These are phyloP conservation scores for Portunus trituberculatus DNA, from an alignment of 1,140 invertebrate species.

Conservation along the genomic window DNA sequence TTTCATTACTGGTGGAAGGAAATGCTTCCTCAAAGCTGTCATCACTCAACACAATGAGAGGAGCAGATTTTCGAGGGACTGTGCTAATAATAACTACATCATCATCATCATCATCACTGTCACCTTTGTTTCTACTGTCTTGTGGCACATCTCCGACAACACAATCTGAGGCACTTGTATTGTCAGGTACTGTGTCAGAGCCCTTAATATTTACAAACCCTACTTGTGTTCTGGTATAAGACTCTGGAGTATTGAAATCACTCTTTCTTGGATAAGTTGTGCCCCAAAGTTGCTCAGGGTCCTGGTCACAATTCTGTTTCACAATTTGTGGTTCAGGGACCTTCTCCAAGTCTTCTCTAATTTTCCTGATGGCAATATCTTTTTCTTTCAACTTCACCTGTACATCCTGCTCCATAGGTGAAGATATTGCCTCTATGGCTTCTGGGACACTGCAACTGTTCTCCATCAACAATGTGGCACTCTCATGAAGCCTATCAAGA, in stretches of 20 bases:
- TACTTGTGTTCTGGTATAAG: neutral
- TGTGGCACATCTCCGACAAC: neutral
- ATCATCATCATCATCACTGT: neutral
- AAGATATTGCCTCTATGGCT: conserved; percentile 32
- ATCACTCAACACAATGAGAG: conserved; percentile 55
- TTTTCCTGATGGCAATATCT: neutral
- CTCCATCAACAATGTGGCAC: conserved; percentile 33
- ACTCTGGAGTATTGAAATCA: neutral
- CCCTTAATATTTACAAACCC: neutral
- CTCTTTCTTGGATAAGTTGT: neutral
- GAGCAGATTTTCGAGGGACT: conserved; percentile 44
- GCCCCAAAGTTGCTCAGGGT: neutral
- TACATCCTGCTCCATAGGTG: conserved; percentile 7
- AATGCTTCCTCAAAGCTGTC: neutral
- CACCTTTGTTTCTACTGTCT: neutral
- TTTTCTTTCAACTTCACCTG: conserved; percentile 13
- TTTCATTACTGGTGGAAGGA: conserved; percentile 14
- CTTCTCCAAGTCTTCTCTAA: conserved; percentile 35
- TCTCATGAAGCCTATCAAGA: conserved; percentile 42
- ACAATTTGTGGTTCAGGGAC: neutral
- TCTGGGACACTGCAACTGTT: conserved; percentile 42
- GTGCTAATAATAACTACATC: conserved; percentile 55
- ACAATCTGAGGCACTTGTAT: neutral
- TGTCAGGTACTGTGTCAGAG: too few relatives aligned
- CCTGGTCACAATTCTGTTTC: neutral